Conservation (phyloP, 2,888 invertebrate genomes). For the Augochlorella aurata region DNA sequence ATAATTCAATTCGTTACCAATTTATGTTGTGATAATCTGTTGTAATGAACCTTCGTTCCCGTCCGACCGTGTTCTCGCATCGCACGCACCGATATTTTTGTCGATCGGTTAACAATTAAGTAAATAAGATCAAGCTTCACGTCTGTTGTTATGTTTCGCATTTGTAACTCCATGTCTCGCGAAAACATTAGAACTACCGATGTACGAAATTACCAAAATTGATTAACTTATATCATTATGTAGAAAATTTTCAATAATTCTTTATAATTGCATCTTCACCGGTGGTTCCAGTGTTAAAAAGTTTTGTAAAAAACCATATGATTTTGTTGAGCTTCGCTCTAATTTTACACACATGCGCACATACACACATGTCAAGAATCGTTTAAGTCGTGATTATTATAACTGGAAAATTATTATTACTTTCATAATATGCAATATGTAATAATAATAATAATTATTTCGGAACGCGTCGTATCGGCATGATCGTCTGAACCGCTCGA, state of each 20-base stretch:
- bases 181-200: background rate
- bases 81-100: slow-evolving; percentile 1
- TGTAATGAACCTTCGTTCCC: slow-evolving; percentile 11
- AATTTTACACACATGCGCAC: background rate
- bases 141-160: slow-evolving; percentile 22
- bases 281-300: background rate
- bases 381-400: background rate
- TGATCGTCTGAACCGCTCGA: slow-evolving; percentile 57
- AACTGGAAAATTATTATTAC: background rate
- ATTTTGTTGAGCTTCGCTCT: background rate
- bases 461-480: slow-evolving; percentile 47
- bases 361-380: background rate
- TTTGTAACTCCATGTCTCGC: too few relatives aligned
- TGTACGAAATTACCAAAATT: background rate
- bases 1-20: slow-evolving; percentile 6
- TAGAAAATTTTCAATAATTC: background rate
- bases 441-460: slow-evolving; percentile 46
- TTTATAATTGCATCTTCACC: background rate
- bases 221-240: background rate
- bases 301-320: background rate
- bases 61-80: slow-evolving; percentile 12
- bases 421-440: slow-evolving; percentile 39
- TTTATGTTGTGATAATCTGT: slow-evolving; percentile 27
- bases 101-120: slow-evolving; percentile 13
- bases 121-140: slow-evolving; percentile 23